Evolutionary conservation across 2,797 vertebrate species (phyloP).

Genomic region (Ctenochaetus hawaiiensis): DNA sequence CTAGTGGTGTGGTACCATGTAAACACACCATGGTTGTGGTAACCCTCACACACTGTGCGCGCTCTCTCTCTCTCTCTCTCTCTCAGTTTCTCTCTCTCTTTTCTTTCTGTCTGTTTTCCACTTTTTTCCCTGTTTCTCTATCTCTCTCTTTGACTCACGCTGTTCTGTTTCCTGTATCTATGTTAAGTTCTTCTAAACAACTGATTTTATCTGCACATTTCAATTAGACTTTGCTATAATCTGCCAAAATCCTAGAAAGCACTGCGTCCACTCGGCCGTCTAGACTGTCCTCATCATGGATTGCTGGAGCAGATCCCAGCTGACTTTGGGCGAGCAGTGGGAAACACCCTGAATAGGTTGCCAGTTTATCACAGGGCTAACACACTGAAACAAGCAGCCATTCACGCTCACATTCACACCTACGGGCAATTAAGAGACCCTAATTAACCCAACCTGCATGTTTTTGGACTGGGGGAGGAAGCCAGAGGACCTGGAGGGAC

Average conservation of each 20-base stretch:
- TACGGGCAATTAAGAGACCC: no score
- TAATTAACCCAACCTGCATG: no score
- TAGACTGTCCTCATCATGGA: neutral
- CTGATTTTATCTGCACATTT: conserved; percentile 17
- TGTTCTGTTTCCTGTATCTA: conserved; percentile 9
- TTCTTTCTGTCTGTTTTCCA: neutral
- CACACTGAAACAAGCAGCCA: no score
- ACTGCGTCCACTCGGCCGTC: neutral
- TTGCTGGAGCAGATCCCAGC: no score
- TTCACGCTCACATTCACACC: no score
- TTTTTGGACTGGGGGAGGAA: no score
- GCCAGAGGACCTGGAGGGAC: no score
- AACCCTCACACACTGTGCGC: conserved; percentile 62
- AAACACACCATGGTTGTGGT: conserved; percentile 73
- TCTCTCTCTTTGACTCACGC: neutral
- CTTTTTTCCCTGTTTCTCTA: neutral
- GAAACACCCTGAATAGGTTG: no score
- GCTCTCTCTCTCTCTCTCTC: conserved; percentile 8
- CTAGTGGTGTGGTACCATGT: conserved; percentile 65
- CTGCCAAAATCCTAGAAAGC: neutral
- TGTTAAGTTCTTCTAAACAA: neutral
- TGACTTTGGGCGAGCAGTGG: no score
- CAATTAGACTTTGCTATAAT: conserved; percentile 11
- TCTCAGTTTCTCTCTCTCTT: conserved; percentile 2
- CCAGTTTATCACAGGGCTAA: no score